Percentiles rank a stretch among this genome's conserved stretches.
phyloP scores from a whole-genome alignment of 2,113 vertebrate species.

The Cochlearius cochlearius region DNA sequence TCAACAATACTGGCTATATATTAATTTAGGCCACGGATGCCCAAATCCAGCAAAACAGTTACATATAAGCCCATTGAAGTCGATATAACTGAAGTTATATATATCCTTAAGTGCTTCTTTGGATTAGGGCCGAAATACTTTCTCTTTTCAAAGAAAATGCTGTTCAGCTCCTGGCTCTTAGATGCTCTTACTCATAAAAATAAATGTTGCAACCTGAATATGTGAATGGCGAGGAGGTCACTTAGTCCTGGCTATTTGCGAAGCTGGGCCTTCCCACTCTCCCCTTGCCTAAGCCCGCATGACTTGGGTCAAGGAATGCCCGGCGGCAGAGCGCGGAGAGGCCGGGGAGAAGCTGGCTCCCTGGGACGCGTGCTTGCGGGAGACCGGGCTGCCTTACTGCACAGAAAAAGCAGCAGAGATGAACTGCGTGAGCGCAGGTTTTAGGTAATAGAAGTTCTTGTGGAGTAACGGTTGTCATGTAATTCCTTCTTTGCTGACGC shows the following conservation, averaged over 20 bases:
- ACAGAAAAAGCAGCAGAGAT: background rate
- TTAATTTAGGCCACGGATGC: background rate
- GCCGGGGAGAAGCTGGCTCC: background rate
- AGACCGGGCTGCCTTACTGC: background rate
- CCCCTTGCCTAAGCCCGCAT: accelerated
- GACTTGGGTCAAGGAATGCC: background rate
- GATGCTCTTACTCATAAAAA: background rate
- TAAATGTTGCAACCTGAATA: background rate
- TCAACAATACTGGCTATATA: background rate
- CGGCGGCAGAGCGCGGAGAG: background rate
- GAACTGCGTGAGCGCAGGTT: background rate
- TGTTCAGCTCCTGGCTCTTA: background rate
- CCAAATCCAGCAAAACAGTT: background rate
- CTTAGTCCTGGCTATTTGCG: background rate
- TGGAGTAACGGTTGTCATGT: background rate
- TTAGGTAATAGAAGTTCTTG: background rate
- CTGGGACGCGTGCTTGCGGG: background rate
- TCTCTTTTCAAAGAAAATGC: background rate
- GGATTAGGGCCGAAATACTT: background rate
- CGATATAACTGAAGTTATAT: background rate
- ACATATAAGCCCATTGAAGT: background rate
- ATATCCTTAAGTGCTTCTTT: background rate
- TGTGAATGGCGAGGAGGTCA: background rate
- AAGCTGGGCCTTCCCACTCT: background rate
- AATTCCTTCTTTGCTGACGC: background rate